Base-by-base conservation (phyloP, 23 tunicate genomes). In the Aplidium turbinatum region DNA sequence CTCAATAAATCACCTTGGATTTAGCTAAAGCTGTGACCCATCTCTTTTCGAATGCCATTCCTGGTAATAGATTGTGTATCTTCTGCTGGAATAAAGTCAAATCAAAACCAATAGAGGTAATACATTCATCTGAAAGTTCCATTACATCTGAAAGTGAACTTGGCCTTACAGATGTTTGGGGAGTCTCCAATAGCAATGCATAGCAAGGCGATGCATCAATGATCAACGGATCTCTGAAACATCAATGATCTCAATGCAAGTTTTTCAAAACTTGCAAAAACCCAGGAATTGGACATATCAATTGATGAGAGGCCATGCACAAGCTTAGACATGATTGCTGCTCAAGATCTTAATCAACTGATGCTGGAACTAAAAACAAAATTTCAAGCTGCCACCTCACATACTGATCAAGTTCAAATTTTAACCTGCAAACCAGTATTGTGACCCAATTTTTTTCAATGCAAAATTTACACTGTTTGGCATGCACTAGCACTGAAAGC, bases 221-320 rank as follows among this genome's bases (percentile, higher is more conserved):
- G 50, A 35, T 35, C 72, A 35, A 28, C 72, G 16, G 72, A 36
- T 38, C 28, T 29, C 4, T 25, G 38, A 65, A 38, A 65, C 38
- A 6, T 65, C 20, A 65, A 65, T 21, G 27, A 65, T 65, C 27
- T 65, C 20, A 65, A 65, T 21, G 27, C n/a, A 65, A 65, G 50
- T 65, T 65, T 65, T 65, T 65, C 72, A 65, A 65, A 65, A 36
- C 29, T 65, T 35, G 72, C 72, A 27, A 65, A 36, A 65, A 65
- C 72, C n/a, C 72, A 65, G 38, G 50, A 36, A 65, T 21, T 65
- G 31, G 27, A 38, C n/a, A 65, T 65, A 35, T 65, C 50, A 3
- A n/a, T 65, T 65, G 72, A 65, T 18, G 50, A 35, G 31, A 65
- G 27, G 38, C 72, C 48, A 7, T 35, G 50, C 27, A 65, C 50